Evolutionary conservation across 2,888 invertebrate genomes (phyloP), one percentile per base, ranked within the genome.

Genomic region (Drosophila putrida): DNA sequence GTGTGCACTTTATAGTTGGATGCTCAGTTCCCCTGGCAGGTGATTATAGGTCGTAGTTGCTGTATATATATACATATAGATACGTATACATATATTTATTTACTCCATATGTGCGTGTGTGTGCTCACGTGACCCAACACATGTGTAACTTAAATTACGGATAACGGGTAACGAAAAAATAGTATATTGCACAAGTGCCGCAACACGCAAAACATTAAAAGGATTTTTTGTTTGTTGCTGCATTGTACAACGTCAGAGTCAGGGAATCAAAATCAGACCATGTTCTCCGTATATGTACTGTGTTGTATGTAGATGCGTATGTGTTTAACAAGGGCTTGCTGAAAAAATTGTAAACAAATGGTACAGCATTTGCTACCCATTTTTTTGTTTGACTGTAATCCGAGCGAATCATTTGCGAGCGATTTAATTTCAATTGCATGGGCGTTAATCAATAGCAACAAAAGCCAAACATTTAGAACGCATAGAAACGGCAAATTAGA

Each of bases 371-470:
- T 71, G 57, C 59, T 35, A 44, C 9, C 15, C 4, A 39, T 27
- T 54, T 64, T 61, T 39, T 33, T 44, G 27, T 13, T 63, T 61
- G 38, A 15, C 13, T 57, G 64, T 59, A 39, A 64, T 60, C 43
- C 51, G 39, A 49, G 15, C 82, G 84, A 88, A 83, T 88, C 87
- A 88, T 88, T 87, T 86, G 79, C 83, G 54, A 81, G 63, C 85
- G 71, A 83, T 83, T 83, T 81, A 87, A 89, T 87, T 83, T 83
- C 72, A 83, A 88, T 89, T 81, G 89, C 89, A 81, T 65, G 82
- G 62, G 75, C 84, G 87, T 83, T 87, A 88, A 83, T 83, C 89
- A 88, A 88, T 63, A 61, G 43, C 51, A 71, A 72, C 75, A 74
- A 79, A 82, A 71, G 81, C 57, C 65, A 71, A 47, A 8, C 38